These are phyloP conservation scores for Macrosoma leucophasiata DNA, from an alignment of 2,888 invertebrate species.

Conservation along the genomic window DNA sequence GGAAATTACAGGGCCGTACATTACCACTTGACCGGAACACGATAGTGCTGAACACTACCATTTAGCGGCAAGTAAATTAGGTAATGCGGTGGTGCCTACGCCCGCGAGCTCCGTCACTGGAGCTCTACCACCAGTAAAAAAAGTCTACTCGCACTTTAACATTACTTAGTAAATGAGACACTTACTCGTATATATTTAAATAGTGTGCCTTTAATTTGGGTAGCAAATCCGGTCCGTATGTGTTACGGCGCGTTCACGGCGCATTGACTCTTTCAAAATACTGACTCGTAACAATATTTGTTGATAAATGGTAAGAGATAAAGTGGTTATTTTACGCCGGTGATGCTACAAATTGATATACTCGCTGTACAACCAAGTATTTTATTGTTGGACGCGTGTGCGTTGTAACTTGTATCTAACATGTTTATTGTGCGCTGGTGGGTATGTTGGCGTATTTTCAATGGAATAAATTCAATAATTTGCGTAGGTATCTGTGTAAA, in stretches of 20 bases:
- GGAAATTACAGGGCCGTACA: too few relatives aligned
- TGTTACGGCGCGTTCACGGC: constrained; percentile 12
- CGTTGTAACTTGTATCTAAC: constrained; percentile 56
- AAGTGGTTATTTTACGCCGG: constrained; percentile 44
- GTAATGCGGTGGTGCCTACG: too few relatives aligned
- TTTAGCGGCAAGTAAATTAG: too few relatives aligned
- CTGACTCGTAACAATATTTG: constrained; percentile 38
- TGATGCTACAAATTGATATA: constrained; percentile 58
- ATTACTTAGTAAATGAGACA: too few relatives aligned
- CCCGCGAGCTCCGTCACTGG: too few relatives aligned
- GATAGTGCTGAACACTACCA: too few relatives aligned
- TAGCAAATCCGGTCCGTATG: constrained; percentile 22
- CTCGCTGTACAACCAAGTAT: constrained; percentile 37
- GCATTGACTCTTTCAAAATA: constrained; percentile 31
- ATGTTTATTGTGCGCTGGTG: constrained; percentile 31
- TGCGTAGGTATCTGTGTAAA: neutral
- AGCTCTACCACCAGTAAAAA: too few relatives aligned
- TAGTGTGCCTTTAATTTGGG: constrained; percentile 8
- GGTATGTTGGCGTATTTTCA: neutral
- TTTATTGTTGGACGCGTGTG: constrained; percentile 53
- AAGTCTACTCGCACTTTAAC: too few relatives aligned
- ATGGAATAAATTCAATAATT: neutral
- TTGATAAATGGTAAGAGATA: constrained; percentile 54
- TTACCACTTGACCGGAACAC: too few relatives aligned
- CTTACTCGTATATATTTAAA: neutral